Evolutionary conservation across 2,113 vertebrate genomes (phyloP).

Genomic region (Lophochroa leadbeateri): DNA sequence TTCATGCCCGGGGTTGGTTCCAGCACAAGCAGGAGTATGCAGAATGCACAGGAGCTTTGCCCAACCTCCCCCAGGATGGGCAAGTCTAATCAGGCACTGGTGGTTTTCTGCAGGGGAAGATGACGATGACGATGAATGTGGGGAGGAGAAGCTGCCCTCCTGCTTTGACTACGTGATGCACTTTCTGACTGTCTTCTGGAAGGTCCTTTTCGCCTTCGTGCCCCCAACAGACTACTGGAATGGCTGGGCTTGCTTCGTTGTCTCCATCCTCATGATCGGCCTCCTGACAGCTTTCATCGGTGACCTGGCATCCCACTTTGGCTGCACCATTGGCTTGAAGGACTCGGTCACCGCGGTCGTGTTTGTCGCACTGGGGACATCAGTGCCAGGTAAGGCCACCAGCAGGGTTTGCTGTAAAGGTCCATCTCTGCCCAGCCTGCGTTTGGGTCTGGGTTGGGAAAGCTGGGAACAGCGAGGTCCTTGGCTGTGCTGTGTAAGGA

Average conservation of each 20-base stretch:
- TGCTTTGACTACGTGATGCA: constrained; percentile 96
- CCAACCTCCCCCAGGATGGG: not conserved
- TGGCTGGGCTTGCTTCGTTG: constrained; percentile 93
- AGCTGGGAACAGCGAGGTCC: not conserved
- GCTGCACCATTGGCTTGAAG: constrained; percentile 95
- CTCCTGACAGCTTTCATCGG: constrained; percentile 92
- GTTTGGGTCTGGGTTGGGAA: not conserved
- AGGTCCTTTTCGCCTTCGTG: constrained; percentile 94
- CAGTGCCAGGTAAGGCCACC: constrained; percentile 86
- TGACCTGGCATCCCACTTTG: constrained; percentile 94
- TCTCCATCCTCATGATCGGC: constrained; percentile 93
- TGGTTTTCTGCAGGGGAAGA: constrained; percentile 76
- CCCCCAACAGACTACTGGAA: constrained; percentile 96
- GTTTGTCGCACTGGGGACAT: constrained; percentile 93
- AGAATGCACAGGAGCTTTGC: not conserved
- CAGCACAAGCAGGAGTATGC: not conserved
- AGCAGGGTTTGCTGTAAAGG: not conserved
- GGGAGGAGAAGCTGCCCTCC: constrained; percentile 89
- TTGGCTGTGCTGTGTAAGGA: not conserved
- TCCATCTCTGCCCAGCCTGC: not conserved
- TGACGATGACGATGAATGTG: constrained; percentile 88
- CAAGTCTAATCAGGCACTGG: not conserved
- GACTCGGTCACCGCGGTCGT: constrained; percentile 96
- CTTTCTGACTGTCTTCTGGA: constrained; percentile 98
- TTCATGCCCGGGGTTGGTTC: not conserved